These are phyloP conservation scores for Clangula hyemalis DNA, from an alignment of 2,797 vertebrate species.

Conservation along the genomic window DNA sequence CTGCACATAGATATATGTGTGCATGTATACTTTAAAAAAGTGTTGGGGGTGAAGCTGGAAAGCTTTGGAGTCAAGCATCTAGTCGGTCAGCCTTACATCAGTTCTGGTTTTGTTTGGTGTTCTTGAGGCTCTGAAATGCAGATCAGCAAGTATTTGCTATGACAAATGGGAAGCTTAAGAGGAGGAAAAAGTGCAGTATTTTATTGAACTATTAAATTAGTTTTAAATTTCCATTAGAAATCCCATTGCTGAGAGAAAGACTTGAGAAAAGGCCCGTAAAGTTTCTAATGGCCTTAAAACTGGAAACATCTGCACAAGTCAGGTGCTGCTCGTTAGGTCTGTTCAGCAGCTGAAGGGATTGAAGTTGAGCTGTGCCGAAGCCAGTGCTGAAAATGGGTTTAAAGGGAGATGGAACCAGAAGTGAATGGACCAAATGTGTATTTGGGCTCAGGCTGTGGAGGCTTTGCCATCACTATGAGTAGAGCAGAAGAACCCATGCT, in stretches of 20 bases:
- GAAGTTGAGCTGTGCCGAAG: background rate
- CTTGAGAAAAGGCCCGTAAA: background rate
- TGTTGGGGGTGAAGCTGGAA: background rate
- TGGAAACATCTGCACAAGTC: background rate
- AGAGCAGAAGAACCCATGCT: background rate
- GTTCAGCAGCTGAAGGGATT: background rate
- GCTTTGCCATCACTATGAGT: background rate
- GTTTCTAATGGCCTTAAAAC: background rate
- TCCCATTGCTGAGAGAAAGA: background rate
- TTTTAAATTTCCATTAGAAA: background rate
- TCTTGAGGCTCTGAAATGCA: background rate
- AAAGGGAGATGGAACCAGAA: background rate
- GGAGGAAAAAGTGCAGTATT: background rate
- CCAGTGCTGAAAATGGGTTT: background rate
- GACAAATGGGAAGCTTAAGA: background rate
- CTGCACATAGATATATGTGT: background rate
- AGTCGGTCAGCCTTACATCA: background rate
- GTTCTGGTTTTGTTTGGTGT: background rate
- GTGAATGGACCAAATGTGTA: too few relatives aligned
- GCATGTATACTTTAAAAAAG: background rate
- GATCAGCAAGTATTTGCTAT: background rate
- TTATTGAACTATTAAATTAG: slow-evolving; percentile 1
- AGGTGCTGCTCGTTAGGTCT: background rate
- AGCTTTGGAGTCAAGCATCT: background rate
- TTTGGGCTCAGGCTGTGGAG: background rate